Base-by-base conservation (phyloP, 2,113 vertebrate species). In the Pundamilia nyererei region DNA sequence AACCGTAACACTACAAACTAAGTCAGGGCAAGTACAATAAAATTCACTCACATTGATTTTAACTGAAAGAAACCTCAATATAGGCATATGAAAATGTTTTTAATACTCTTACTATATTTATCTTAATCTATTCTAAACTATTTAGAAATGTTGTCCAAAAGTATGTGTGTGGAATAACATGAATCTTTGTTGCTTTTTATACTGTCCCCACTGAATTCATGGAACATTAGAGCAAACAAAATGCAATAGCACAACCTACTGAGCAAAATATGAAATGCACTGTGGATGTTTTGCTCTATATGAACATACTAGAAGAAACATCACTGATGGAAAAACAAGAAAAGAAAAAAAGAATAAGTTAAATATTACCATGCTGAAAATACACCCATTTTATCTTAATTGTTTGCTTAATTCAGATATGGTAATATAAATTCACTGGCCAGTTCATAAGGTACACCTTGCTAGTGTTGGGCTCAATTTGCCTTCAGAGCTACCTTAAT, bases 211-310 rank as follows among this genome's bases (percentile, higher is more conserved):
- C 26, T 49, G 47, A 51, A n/a, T 31, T 19, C 6, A n/a, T 31
- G 26, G 6, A 77, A n/a, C 9, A 51, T 49, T n/a, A 51, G 45
- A 51, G 42, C 72, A 77, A 77, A 51, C 54, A 58, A 82, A 87
- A 38, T 83, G 68, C 89, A 93, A 93, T 89, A 11, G 77, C 49
- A 24, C 89, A 26, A 4, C 82, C 92, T 94, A 77, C 65, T 89
- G 94, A 90, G 8, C 40, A 85, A 19, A 14, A 10, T 54, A 6
- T 26, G 47, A 84, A 89, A 15, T 87, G 19, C 65, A 86, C n/a
- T 72, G 24, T 77, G 45, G 26, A 49, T 49, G 24, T 75, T 77
- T 31, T 77, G 14, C 24, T 47, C 21, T 75, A 5, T 6, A 17
- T 10, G 5, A 80, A 17, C 40, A 12, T 49, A 6, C 35, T 29